phyloP scores from a whole-genome alignment of 2,113 vertebrate species.

The Limnothrissa miodon region DNA sequence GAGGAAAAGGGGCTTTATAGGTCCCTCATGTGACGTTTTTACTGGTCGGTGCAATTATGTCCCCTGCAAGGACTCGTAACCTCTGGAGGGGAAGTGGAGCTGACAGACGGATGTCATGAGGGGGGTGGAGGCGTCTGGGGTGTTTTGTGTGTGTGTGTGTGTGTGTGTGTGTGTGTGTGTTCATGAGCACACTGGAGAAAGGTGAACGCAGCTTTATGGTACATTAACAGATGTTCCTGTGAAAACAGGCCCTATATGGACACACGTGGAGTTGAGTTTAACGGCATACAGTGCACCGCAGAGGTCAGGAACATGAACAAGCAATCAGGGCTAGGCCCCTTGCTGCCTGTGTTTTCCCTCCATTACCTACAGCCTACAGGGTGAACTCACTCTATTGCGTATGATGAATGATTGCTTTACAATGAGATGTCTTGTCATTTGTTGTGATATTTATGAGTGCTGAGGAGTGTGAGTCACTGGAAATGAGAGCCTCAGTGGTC shows the following conservation, averaged over 20 bases:
- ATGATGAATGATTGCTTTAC: neutral
- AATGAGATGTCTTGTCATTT: neutral
- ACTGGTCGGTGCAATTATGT: constrained; percentile 45
- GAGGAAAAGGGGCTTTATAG: constrained; percentile 35
- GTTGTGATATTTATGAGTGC: neutral
- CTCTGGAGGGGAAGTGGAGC: constrained; percentile 29
- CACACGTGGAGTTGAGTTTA: neutral
- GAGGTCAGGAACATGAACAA: neutral
- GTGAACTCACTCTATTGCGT: neutral
- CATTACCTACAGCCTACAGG: neutral
- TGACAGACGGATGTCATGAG: neutral
- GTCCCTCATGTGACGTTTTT: constrained; percentile 42
- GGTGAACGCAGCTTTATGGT: neutral
- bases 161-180: neutral
- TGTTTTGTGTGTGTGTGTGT: too few species aligned
- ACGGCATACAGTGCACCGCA: neutral
- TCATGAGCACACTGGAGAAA: neutral
- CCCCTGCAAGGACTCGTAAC: constrained; percentile 27
- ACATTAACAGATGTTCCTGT: neutral
- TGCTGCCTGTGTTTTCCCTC: neutral
- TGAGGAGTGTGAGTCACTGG: neutral
- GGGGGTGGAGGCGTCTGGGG: neutral
- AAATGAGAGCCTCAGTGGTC: neutral
- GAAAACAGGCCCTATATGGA: neutral
- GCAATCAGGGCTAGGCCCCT: neutral